Conservation (phyloP, 2,797 vertebrate species). For the Anguilla obscura region DNA sequence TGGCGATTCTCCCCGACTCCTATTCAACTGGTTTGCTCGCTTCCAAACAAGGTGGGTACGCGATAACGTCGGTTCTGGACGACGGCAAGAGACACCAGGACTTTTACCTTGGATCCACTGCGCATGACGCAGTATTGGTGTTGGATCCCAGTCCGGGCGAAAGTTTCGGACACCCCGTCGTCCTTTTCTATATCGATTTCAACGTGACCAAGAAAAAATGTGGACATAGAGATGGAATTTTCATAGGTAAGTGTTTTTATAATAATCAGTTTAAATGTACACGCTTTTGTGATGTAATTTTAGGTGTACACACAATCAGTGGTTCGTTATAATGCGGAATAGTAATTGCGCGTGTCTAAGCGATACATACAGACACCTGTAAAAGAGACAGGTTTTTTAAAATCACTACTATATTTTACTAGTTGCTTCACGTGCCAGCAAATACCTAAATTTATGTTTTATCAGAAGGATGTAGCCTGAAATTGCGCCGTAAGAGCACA, state of each 20-base stretch:
- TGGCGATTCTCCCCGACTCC: conserved; percentile 76
- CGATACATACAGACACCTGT: neutral
- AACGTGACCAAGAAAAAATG: conserved; percentile 78
- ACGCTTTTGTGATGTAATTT: neutral
- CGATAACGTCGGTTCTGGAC: conserved; percentile 47
- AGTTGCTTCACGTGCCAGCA: neutral
- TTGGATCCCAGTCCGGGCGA: conserved; percentile 76
- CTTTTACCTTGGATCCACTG: conserved; percentile 50
- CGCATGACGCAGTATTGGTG: conserved; percentile 74
- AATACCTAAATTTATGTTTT: neutral
- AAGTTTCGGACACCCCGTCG: conserved; percentile 78
- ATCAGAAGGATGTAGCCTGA: neutral
- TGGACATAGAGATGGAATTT: conserved; percentile 72
- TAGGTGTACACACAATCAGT: neutral
- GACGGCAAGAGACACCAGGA: conserved; percentile 55
- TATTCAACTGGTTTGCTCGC: conserved; percentile 47
- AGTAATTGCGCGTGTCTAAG: neutral
- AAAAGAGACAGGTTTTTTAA: neutral
- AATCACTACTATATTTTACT: neutral
- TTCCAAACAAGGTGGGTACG: conserved; percentile 56
- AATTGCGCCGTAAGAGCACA: neutral
- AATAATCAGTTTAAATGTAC: neutral
- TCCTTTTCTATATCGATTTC: conserved; percentile 76
- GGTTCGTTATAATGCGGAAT: neutral
- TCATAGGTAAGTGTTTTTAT: conserved; percentile 68